Base-by-base conservation (phyloP, 2,888 invertebrate species). In the Danaus chrysippus region DNA sequence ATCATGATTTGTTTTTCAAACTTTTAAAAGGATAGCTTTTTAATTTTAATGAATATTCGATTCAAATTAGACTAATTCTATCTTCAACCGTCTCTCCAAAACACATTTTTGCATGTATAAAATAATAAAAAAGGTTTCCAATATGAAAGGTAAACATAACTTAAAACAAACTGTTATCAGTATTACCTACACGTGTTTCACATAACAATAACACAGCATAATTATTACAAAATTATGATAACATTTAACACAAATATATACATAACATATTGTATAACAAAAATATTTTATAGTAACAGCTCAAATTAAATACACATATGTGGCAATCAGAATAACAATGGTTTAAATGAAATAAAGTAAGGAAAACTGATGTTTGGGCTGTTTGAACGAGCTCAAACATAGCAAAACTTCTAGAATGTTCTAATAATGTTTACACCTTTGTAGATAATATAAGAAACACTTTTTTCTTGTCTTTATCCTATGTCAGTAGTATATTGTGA, bases 171-270 rank as follows among this genome's bases (percentile, higher is more conserved):
- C 65, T 64, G 68, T 71, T 73, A 73, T 72, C 71, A 73, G 73
- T 71, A 72, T 73, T 71, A 73, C 69, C 68, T 62, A 71, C 76
- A 81, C 76, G 73, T 81, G 77, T 79, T 77, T 70, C 71, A 67
- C 71, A 70, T 65, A 76, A 77, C 70, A 66, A 71, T 72, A 76
- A 73, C 72, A 67, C 59, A 13, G 43, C 42, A 54, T 54, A 58
- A 62, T 62, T 62, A 58, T 62, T 49, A 58, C 44, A 58, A 62
- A 62, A 62, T 62, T 62, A 62, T 62, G 58, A 62, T 62, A 62
- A 62, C 58, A 62, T 62, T 62, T 54, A 12, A 19, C 54, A 58
- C 54, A 49, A 49, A 49, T 62, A 62, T 61, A 11, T 34, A 34
- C 34, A 10, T 34, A 19, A n/a, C 19, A 12, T n/a, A 46, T 46